Evolutionary conservation across 1,140 invertebrate genomes (phyloP).

Genomic region (Carposina sasakii): DNA sequence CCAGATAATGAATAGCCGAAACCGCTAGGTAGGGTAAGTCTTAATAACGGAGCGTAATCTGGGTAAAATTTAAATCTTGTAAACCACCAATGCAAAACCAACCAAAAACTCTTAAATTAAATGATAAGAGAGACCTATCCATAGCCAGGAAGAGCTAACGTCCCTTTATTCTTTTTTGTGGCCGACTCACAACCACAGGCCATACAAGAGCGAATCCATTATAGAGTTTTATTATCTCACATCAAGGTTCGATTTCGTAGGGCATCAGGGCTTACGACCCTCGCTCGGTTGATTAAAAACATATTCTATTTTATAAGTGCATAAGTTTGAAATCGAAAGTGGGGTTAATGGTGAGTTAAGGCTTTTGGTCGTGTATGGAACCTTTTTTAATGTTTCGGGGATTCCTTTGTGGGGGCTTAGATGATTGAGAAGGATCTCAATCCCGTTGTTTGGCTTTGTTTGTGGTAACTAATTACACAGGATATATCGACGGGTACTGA

Average conservation of each 20-base stretch:
- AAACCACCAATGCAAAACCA: too few relatives aligned
- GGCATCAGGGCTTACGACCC: constrained; percentile 38
- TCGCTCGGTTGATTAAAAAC: constrained; percentile 28
- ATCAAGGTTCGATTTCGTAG: constrained; percentile 54
- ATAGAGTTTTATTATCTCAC: constrained; percentile 63
- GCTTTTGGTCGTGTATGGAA: too few relatives aligned
- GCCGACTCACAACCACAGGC: constrained; percentile 33
- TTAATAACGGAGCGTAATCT: too few relatives aligned
- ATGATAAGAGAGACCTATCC: too few relatives aligned
- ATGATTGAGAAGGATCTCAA: constrained; percentile 14
- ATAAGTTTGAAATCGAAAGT: constrained; percentile 44
- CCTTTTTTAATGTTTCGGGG: constrained; percentile 43
- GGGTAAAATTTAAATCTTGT: too few relatives aligned
- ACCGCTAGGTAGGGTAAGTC: too few relatives aligned
- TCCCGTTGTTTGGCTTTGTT: constrained; percentile 32
- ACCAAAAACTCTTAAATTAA: too few relatives aligned
- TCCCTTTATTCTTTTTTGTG: constrained; percentile 39
- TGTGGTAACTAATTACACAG: constrained; percentile 24
- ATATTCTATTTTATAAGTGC: constrained; percentile 28
- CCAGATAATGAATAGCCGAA: too few relatives aligned
- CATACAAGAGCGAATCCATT: constrained; percentile 51
- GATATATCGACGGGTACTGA: too few relatives aligned
- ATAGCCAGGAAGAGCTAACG: constrained; percentile 30
- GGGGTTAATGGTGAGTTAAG: too few relatives aligned
- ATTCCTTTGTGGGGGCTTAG: constrained; percentile 53